Conservation (phyloP, 2,888 invertebrate genomes). For the Mimachlamys varia region DNA sequence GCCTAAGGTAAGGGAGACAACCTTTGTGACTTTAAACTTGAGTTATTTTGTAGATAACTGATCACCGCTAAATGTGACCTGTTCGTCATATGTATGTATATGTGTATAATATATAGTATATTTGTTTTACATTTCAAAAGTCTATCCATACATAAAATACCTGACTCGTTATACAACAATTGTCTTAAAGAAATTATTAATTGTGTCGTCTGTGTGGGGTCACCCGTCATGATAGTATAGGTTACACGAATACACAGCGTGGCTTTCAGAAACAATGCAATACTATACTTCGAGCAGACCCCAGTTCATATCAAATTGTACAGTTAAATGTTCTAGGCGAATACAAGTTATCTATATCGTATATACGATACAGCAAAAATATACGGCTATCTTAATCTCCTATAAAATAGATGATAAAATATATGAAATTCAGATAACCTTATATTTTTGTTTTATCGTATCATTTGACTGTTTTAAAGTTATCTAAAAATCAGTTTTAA, state of each 20-base stretch:
- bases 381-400: no score
- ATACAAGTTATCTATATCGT: no score
- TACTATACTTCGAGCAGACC: not conserved
- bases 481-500: no score
- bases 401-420: no score
- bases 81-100: not conserved
- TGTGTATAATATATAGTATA: not conserved
- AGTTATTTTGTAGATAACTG: not conserved
- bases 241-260: not conserved
- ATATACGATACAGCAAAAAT: no score
- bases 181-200: not conserved
- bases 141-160: not conserved
- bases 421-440: no score
- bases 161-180: not conserved
- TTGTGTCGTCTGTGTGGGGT: not conserved
- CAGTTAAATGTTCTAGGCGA: no score
- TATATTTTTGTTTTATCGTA: no score
- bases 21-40: not conserved
- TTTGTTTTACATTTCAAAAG: conserved; percentile 15
- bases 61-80: not conserved
- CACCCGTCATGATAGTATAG: not conserved
- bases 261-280: not conserved
- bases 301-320: not conserved
- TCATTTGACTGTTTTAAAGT: no score
- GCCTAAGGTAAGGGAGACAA: conserved; percentile 15